These are phyloP conservation scores for Drosophila borealis DNA, from an alignment of 2,888 invertebrate species.

Conservation along the genomic window DNA sequence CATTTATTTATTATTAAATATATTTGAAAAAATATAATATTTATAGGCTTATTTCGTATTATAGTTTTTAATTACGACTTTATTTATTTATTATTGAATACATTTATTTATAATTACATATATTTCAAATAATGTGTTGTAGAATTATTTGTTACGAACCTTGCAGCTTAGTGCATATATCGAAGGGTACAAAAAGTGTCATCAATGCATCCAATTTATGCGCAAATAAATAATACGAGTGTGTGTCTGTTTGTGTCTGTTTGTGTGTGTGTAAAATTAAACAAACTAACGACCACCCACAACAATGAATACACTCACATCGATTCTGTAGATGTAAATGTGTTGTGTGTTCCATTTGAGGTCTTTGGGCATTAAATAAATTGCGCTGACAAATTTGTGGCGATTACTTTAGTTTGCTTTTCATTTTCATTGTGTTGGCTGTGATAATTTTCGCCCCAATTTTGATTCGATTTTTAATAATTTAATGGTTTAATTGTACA, in stretches of 20 bases:
- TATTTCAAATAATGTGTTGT: neutral
- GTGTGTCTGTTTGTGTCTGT: neutral
- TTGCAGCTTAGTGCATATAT: neutral
- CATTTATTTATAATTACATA: too few relatives aligned
- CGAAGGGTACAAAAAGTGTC: slow-evolving; percentile 25
- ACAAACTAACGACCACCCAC: slow-evolving; percentile 23
- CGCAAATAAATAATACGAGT: neutral
- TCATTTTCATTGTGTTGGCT: slow-evolving; percentile 36
- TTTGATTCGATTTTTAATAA: slow-evolving; percentile 78
- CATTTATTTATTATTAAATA: too few relatives aligned
- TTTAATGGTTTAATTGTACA: slow-evolving; percentile 75
- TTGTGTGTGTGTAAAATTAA: slow-evolving; percentile 16
- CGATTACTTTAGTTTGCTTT: slow-evolving; percentile 43
- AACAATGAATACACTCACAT: slow-evolving; percentile 17
- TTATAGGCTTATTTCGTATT: too few relatives aligned
- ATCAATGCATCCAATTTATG: slow-evolving; percentile 24
- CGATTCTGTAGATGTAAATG: neutral
- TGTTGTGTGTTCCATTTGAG: slow-evolving; percentile 30
- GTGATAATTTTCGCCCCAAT: slow-evolving; percentile 32
- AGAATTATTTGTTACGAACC: neutral
- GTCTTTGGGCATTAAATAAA: slow-evolving; percentile 46
- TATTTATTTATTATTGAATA: too few relatives aligned
- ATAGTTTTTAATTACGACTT: too few relatives aligned
- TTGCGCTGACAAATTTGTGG: slow-evolving; percentile 33
- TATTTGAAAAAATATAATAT: too few relatives aligned